Evolutionary conservation across 2,888 invertebrate species (phyloP).

Genomic region (Drosophila anceps): DNA sequence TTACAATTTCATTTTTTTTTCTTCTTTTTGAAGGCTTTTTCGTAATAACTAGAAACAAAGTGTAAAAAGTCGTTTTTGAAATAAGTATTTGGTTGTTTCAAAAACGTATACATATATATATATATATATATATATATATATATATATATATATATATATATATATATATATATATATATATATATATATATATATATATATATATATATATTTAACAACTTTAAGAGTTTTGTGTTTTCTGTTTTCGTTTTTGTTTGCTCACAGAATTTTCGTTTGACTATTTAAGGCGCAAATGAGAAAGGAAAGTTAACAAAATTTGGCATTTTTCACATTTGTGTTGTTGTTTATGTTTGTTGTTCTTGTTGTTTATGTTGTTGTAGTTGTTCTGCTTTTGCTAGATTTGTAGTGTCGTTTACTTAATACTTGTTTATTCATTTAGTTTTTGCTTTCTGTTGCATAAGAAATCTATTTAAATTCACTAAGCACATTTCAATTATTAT

Average conservation of each 20-base stretch:
- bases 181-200: constrained; percentile 17
- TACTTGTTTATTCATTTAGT: constrained; percentile 40
- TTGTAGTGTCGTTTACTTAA: constrained; percentile 24
- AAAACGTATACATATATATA: constrained; percentile 28
- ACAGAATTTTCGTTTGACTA: constrained; percentile 23
- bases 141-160: constrained; percentile 23
- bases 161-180: constrained; percentile 24
- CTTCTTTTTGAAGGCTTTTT: constrained; percentile 46
- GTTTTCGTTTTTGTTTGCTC: constrained; percentile 17
- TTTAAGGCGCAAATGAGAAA: constrained; percentile 45
- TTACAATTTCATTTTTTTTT: constrained; percentile 66
- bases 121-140: constrained; percentile 15
- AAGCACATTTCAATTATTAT: constrained; percentile 39
- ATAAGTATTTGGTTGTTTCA: constrained; percentile 31
- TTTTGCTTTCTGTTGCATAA: constrained; percentile 23
- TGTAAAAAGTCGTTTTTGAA: constrained; percentile 43
- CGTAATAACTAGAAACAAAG: constrained; percentile 57
- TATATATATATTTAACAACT: constrained; percentile 41
- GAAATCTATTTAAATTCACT: constrained; percentile 50
- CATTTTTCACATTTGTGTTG: constrained; percentile 33
- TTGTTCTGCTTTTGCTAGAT: constrained; percentile 10
- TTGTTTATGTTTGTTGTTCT: constrained; percentile 6
- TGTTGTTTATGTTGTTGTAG: constrained; percentile 7
- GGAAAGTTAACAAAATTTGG: constrained; percentile 50
- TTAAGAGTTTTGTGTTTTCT: constrained; percentile 26